These are phyloP conservation scores for Chloroceryle amazona DNA, from an alignment of 2,797 vertebrate species.

Conservation along the genomic window DNA sequence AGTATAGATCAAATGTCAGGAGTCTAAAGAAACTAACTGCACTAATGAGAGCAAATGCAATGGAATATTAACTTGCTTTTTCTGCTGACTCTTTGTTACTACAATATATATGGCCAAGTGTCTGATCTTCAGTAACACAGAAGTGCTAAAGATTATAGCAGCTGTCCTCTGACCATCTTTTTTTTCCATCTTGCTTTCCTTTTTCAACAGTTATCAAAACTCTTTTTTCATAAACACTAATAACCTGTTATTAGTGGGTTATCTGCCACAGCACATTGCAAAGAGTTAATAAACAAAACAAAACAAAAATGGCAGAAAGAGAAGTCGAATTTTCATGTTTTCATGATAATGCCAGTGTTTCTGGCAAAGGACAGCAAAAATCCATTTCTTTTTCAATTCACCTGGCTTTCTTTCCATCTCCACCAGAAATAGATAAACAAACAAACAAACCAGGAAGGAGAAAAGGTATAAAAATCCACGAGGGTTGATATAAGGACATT, in stretches of 20 bases:
- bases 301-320: background rate
- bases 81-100: background rate
- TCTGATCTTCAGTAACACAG: background rate
- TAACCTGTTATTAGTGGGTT: background rate
- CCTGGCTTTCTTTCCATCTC: background rate
- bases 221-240: background rate
- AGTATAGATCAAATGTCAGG: background rate
- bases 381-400: background rate
- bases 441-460: too few relatives aligned
- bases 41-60: background rate
- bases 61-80: background rate
- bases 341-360: background rate
- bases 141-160: background rate
- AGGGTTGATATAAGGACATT: too few relatives aligned
- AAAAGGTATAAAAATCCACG: too few relatives aligned
- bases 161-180: background rate
- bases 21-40: background rate
- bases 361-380: background rate
- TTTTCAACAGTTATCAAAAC: background rate
- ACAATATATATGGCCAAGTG: background rate
- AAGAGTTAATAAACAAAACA: background rate
- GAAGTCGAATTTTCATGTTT: background rate
- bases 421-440: background rate
- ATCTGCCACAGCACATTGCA: background rate
- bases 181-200: background rate